These are phyloP conservation scores for Drosophila austrosaltans DNA, from an alignment of 2,888 invertebrate genomes.

Conservation along the genomic window DNA sequence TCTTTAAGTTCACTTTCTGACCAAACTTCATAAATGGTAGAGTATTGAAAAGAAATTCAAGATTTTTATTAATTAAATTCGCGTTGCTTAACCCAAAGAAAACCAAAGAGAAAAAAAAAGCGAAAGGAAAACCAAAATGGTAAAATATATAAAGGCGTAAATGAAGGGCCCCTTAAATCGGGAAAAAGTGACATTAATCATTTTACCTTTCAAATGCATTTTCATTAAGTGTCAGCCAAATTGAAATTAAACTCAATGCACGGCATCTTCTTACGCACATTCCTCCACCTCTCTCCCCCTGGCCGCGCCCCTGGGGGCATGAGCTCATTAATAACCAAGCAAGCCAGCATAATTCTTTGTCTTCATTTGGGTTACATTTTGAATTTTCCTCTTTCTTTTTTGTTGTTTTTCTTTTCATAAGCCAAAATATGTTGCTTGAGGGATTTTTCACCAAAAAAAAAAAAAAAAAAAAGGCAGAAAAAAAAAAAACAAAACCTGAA, in stretches of 20 bases:
- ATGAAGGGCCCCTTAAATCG: neutral
- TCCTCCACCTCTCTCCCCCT: neutral
- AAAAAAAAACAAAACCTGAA: neutral
- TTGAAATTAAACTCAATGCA: constrained; percentile 43
- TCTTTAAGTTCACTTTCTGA: neutral
- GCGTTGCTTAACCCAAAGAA: constrained; percentile 35
- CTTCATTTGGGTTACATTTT: constrained; percentile 33
- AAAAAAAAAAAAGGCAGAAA: constrained; percentile 14
- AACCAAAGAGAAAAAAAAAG: constrained; percentile 1
- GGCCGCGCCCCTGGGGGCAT: constrained; percentile 7
- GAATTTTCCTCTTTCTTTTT: constrained; percentile 12
- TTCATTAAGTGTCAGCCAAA: constrained; percentile 36
- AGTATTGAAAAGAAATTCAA: neutral
- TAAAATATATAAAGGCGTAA: neutral
- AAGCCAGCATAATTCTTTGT: constrained; percentile 52
- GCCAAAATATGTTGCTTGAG: constrained; percentile 28
- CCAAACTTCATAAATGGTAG: neutral
- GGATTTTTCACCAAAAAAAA: constrained; percentile 22
- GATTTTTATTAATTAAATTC: constrained; percentile 51
- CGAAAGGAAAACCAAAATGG: neutral
- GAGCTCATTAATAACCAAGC: constrained; percentile 49
- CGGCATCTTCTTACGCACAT: constrained; percentile 15
- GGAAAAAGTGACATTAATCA: constrained; percentile 44
- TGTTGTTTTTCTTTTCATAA: constrained; percentile 13
- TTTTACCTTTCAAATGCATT: constrained; percentile 48